Evolutionary conservation across 2,113 vertebrate species (phyloP), one percentile per base, ranked within the genome.

Genomic region (Canis aureus): DNA sequence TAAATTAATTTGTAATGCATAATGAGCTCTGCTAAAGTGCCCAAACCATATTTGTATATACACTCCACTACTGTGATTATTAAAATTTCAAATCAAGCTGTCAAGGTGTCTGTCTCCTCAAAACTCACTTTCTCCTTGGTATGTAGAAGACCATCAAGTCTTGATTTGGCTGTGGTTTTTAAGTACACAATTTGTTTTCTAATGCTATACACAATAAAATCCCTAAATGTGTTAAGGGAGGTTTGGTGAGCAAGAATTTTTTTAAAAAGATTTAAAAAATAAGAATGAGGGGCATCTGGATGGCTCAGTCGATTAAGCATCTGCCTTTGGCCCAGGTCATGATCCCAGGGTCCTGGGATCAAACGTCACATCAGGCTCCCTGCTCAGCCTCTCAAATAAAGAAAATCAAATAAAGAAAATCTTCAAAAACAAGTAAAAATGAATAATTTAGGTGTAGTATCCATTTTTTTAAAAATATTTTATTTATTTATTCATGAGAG

Each of bases 101-200:
- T 85, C 64, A 22, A 4, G 49, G 12, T 60, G 11, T 81, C 53
- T 96, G 15, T 81, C 38, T 81, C 49, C 35, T 85, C 5, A 51
- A 74, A 91, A 73, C 25, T 67, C 8, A 59, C 51, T 91, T 78
- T 91, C 64, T 80, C 8, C 16, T 25, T 85, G 38, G 35, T 64
- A 71, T 49, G n/a, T 55, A 8, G 5, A 38, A 89, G 38, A 71
- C 29, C 22, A 87, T 80, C 23, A 53, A n/a, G 38, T 96, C 57
- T 97, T 92, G 43, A 88, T 91, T 81, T 73, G 43, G n/a, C n/a
- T 89, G 49, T 79, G 29, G 49, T 25, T 76, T 83, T 57, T 89
- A 91, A 73, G 5, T 84, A 78, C 35, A 85, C 1, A 11, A 51
- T 84, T 89, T 94, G 71, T 62, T 92, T 89, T 66, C 49, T 80